Conservation (phyloP, 1,140 invertebrate species). For the Drosophila neocordata region DNA sequence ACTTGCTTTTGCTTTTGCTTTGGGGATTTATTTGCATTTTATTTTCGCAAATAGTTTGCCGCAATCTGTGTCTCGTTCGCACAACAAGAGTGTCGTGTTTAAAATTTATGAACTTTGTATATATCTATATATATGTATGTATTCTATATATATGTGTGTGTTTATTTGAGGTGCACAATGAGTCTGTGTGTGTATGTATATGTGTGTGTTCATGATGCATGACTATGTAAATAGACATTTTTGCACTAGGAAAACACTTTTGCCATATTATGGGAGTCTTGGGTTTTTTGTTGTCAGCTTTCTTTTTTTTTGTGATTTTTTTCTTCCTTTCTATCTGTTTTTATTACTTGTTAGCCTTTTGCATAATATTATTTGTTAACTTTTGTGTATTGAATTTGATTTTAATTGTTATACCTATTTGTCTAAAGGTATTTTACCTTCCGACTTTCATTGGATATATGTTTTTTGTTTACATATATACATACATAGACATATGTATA, state of each 20-base stretch:
- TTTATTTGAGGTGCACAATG: constrained; percentile 10
- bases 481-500: too few relatives aligned
- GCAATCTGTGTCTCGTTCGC: constrained; percentile 65
- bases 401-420: constrained; percentile 15
- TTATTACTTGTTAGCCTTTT: constrained; percentile 37
- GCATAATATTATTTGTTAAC: constrained; percentile 78
- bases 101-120: constrained; percentile 74
- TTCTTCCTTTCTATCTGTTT: constrained; percentile 17
- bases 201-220: constrained; percentile 65
- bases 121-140: neutral
- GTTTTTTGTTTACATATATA: too few relatives aligned
- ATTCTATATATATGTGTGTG: constrained; percentile 31
- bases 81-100: constrained; percentile 50
- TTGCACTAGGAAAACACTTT: constrained; percentile 76
- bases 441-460: too few relatives aligned
- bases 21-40: constrained; percentile 79
- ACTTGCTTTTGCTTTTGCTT: constrained; percentile 66
- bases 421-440: too few relatives aligned
- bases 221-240: constrained; percentile 77
- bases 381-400: constrained; percentile 24
- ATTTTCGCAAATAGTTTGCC: constrained; percentile 75
- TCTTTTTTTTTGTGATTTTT: constrained; percentile 18
- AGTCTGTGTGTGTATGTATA: constrained; percentile 20
- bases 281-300: constrained; percentile 31
- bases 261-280: constrained; percentile 61